Evolutionary conservation across 2,113 vertebrate species (phyloP), one percentile per base, ranked within the genome.

Genomic region (Ailuropoda melanoleuca): DNA sequence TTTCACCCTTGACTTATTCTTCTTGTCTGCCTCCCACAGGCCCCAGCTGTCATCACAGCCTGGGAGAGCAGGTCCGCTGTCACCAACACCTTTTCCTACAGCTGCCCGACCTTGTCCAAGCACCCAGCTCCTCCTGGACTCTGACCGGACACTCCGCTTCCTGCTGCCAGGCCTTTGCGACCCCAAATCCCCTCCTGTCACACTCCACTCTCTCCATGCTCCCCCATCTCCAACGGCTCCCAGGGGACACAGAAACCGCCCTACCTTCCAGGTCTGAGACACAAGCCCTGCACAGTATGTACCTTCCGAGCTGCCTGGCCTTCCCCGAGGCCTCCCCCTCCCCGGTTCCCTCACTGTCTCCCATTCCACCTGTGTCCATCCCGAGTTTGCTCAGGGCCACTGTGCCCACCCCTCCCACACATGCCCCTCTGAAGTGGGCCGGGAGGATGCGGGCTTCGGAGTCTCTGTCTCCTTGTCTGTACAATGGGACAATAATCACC

Each of bases 61-160:
- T 0, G 0, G 1, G 34, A 91, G 1, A 15, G 68, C 2, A 29
- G 14, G 29, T 48, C 4, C 15, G 80, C n/a, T 4, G 3, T 58
- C 53, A 46, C 62, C 87, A 8, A 34, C 1, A 24, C 37, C 58
- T 66, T 11, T 46, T 55, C 53, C 60, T 2, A 3, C 2, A 3
- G 15, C 74, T 39, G 17, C 80, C 80, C 24, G 5, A 15, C 43
- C 50, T 2, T 9, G 17, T 9, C 19, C 37, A 3, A 60, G n/a
- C 13, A 13, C 5, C 23, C 2, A 1, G 12, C 3, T 60, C 26
- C 62, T n/a, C 31, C 48, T 24, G 56, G 66, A 87, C 58, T 12
- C 70, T 11, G 26, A 39, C 0, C 56, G 4, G 8, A 21, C 39
- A 6, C 37, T 4, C n/a, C 29, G 29, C 29, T 75, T 55, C 53